These are phyloP conservation scores for Calyptommatus sinebrachiatus DNA, from an alignment of 2,113 vertebrate species.

Conservation along the genomic window DNA sequence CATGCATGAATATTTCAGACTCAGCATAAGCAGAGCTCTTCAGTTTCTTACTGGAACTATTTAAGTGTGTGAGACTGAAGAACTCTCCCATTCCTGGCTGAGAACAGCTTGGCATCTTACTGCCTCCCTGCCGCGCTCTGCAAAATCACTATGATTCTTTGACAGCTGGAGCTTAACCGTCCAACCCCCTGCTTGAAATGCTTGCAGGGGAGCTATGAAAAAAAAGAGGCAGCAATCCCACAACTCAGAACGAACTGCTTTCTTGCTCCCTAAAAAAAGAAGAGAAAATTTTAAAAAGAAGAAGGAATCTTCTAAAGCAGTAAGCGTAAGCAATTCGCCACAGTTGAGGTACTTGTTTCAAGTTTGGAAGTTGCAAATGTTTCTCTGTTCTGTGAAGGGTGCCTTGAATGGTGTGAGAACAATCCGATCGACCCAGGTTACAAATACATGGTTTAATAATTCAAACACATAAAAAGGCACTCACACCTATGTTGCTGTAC, in stretches of 20 bases:
- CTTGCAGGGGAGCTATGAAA: background rate
- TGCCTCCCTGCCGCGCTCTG: background rate
- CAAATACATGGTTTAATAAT: background rate
- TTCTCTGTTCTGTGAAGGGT: background rate
- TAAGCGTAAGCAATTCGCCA: background rate
- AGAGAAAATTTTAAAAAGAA: background rate
- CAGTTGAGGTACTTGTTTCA: slow-evolving; percentile 15
- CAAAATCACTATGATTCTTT: background rate
- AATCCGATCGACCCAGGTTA: rapidly evolving
- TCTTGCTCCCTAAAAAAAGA: background rate
- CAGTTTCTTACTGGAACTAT: background rate
- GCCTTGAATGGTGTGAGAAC: background rate
- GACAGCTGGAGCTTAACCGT: background rate
- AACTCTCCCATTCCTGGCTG: background rate
- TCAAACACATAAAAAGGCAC: background rate
- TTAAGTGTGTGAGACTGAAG: background rate
- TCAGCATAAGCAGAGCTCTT: background rate
- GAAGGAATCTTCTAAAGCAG: background rate
- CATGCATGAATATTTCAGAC: background rate
- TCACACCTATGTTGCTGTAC: background rate
- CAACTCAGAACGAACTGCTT: background rate
- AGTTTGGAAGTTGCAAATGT: background rate
- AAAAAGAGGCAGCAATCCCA: background rate
- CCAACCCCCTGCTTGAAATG: background rate
- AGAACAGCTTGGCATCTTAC: slow-evolving; percentile 2